Evolutionary conservation across 2,113 vertebrate genomes (phyloP).

Genomic region (Tetraodon nigroviridis): DNA sequence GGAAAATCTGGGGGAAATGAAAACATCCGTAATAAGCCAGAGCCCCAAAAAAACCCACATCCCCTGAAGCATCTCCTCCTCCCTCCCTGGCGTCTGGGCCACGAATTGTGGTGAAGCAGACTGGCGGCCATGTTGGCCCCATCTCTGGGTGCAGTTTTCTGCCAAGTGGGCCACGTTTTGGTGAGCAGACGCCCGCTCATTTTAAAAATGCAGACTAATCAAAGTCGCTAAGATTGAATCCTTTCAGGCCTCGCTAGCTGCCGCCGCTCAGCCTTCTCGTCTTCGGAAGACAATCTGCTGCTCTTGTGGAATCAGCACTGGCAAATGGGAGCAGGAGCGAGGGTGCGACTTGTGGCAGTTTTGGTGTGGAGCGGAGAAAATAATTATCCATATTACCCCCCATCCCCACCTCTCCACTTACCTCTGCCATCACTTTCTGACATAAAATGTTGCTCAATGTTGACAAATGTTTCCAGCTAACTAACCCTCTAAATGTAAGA

Average conservation of each 20-base stretch:
- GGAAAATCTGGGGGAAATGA: constrained; percentile 38
- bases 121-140: constrained; percentile 8
- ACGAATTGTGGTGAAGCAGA: background rate
- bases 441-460: constrained; percentile 41
- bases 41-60: background rate
- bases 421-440: constrained; percentile 31
- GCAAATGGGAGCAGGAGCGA: constrained; percentile 61
- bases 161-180: constrained; percentile 24
- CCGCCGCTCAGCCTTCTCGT: constrained; percentile 38
- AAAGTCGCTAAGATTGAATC: constrained; percentile 77
- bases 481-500: background rate
- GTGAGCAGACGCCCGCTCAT: constrained; percentile 51
- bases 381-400: constrained; percentile 27
- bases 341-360: constrained; percentile 30
- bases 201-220: constrained; percentile 77
- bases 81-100: too few species aligned
- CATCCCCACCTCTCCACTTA: constrained; percentile 29
- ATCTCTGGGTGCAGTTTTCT: background rate
- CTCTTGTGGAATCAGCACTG: constrained; percentile 67
- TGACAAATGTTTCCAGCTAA: constrained; percentile 3
- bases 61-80: background rate
- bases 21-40: constrained; percentile 37
- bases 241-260: constrained; percentile 76
- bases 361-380: constrained; percentile 30
- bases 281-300: constrained; percentile 49